phyloP scores from a whole-genome alignment of 1,140 invertebrate genomes.

The Drosophila seguyi region DNA sequence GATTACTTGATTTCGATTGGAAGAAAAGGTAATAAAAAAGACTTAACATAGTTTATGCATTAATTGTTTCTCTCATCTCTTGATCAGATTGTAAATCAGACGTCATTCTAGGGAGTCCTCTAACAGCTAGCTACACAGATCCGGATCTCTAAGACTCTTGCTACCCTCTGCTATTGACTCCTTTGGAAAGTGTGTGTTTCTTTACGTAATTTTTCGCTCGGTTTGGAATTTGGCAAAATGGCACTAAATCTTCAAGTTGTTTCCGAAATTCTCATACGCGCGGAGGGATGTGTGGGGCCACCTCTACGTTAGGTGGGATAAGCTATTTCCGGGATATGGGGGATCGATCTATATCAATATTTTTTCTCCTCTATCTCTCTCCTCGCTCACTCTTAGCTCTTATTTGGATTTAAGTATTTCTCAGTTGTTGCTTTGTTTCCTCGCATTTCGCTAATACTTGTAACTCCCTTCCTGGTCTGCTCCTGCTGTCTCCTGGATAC shows the following conservation, averaged over 20 bases:
- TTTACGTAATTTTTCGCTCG: conserved; percentile 35
- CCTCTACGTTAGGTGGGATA: conserved; percentile 55
- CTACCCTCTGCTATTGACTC: conserved; percentile 17
- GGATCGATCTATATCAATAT: conserved; percentile 4
- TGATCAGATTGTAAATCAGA: conserved; percentile 64
- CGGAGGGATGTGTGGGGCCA: conserved; percentile 4
- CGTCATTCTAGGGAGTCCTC: conserved; percentile 46
- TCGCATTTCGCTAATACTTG: conserved; percentile 73
- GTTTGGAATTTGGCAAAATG: conserved; percentile 77
- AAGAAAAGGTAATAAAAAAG: conserved; percentile 68
- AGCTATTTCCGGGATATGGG: conserved; percentile 51
- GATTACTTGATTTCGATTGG: conserved; percentile 53
- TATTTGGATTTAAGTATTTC: conserved; percentile 59
- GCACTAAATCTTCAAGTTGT: conserved; percentile 74
- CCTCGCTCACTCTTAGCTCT: conserved; percentile 19
- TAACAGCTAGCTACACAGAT: conserved; percentile 49
- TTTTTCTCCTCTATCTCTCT: conserved; percentile 21
- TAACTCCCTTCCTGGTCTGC: conserved; percentile 20
- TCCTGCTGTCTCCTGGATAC: conserved; percentile 29
- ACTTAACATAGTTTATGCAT: conserved; percentile 70
- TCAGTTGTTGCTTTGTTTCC: conserved; percentile 57
- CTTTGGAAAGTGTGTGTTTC: conserved; percentile 35
- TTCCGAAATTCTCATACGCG: conserved; percentile 42
- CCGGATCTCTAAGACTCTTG: conserved; percentile 36
- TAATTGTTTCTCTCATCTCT: conserved; percentile 54